Evolutionary conservation across 2,888 invertebrate species (phyloP), one percentile per base, ranked within the genome.

Genomic region (Lomographa bimaculata): DNA sequence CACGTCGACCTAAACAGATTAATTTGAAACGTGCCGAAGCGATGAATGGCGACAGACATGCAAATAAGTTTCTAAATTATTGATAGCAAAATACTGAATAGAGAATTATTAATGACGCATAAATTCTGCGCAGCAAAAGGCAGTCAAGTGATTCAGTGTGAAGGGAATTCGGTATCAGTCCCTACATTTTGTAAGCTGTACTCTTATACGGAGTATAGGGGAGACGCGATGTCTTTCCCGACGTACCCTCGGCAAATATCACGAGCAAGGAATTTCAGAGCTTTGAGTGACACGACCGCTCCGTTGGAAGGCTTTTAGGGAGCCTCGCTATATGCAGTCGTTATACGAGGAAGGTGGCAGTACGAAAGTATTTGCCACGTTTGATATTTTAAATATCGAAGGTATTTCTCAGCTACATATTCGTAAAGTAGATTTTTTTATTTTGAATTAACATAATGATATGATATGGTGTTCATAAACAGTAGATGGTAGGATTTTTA

Each of bases 1-100:
- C 75, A 68, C 71, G 63, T 71, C 71, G 71, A 72, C 68, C 71
- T 62, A 64, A 72, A 73, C 71, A 64, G 57, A 71, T 71, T 71
- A 69, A 73, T 72, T 65, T 59, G 45, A 61, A 62, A 63, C 67
- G 65, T 72, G 66, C 60, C 48, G 34, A 52, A 55, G 40, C 50
- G 41, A 49, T 36, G 44, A 52, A 50, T 51, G 54, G 54, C 43
- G 50, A 55, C 47, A 44, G 33, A 40, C 37, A 40, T 47, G 49
- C 39, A 34, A 35, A 52, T 42, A 25, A 29, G 32, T 38, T 17
- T 57, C 49, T 46, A 26, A 30, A 36, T 26, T 30, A 16, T 12
- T 21, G 26, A 41, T 35, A 30, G 5, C 46, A 50, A 46, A 47
- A 54, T 46, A 54, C 39, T 48, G 54, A 35, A 25, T 9, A 3